These are phyloP conservation scores for Drepanosiphum platanoidis DNA, from an alignment of 2,888 invertebrate species.

Conservation along the genomic window DNA sequence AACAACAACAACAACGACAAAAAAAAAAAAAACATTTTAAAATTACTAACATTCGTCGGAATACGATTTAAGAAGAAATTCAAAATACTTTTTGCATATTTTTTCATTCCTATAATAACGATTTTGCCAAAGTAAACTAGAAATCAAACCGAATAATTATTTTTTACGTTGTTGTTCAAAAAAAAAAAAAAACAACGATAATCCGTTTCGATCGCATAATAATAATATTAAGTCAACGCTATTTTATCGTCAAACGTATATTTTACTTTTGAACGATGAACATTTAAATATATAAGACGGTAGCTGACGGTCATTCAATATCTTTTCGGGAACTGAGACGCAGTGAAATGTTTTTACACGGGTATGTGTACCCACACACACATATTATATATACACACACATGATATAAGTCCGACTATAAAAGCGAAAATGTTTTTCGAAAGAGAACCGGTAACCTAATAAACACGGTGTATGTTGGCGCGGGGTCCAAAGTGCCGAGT, in stretches of 20 bases:
- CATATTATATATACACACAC: neutral
- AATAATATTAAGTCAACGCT: too few relatives aligned
- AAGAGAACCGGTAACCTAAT: slow-evolving; percentile 60
- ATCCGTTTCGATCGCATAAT: too few relatives aligned
- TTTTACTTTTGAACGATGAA: too few relatives aligned
- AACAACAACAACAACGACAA: too few relatives aligned
- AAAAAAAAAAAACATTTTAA: slow-evolving; percentile 16
- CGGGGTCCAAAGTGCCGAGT: slow-evolving; percentile 60
- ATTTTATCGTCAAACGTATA: too few relatives aligned
- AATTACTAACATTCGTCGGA: slow-evolving; percentile 12
- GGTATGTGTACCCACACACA: neutral
- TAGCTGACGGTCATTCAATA: slow-evolving; percentile 45
- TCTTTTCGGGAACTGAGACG: too few relatives aligned
- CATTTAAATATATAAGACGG: neutral
- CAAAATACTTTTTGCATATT: neutral
- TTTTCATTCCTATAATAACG: neutral
- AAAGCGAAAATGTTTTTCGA: slow-evolving; percentile 58
- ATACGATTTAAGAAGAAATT: neutral
- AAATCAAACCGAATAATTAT: neutral
- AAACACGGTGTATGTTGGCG: slow-evolving; percentile 48
- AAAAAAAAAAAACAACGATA: too few relatives aligned
- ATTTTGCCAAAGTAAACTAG: too few relatives aligned
- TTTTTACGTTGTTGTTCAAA: too few relatives aligned
- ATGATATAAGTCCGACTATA: slow-evolving; percentile 15
- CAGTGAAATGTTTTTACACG: slow-evolving; percentile 7